These are phyloP conservation scores for Synaphobranchus kaupii DNA, from an alignment of 2,797 vertebrate species.

Conservation along the genomic window DNA sequence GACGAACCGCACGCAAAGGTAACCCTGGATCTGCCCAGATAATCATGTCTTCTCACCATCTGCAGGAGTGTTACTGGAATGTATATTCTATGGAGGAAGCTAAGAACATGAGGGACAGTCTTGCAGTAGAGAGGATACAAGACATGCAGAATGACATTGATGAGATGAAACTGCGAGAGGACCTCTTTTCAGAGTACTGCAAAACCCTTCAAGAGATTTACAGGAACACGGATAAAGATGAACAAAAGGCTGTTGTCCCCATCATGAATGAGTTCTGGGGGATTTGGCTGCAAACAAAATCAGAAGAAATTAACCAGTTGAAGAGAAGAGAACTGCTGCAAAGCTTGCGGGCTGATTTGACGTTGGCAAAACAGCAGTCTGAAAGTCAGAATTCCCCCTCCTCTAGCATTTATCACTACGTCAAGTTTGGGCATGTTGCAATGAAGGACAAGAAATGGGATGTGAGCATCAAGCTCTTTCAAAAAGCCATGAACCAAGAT, in stretches of 20 bases:
- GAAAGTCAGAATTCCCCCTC: slow-evolving; percentile 30
- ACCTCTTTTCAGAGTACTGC: slow-evolving; percentile 45
- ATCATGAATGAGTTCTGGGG: slow-evolving; percentile 59
- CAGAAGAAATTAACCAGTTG: slow-evolving; percentile 32
- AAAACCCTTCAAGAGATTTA: slow-evolving; percentile 35
- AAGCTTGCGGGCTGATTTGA: slow-evolving; percentile 34
- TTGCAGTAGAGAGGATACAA: slow-evolving; percentile 29
- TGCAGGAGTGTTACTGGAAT: not conserved
- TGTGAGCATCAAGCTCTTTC: slow-evolving; percentile 11
- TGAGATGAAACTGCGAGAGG: slow-evolving; percentile 41
- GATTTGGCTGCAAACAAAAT: slow-evolving; percentile 47
- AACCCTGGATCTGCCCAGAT: slow-evolving; percentile 47
- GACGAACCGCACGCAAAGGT: slow-evolving; percentile 51
- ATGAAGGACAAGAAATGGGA: slow-evolving; percentile 20
- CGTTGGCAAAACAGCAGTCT: slow-evolving; percentile 15
- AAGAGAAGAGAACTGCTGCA: slow-evolving; percentile 30
- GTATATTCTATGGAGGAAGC: slow-evolving; percentile 28
- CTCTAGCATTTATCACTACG: slow-evolving; percentile 45
- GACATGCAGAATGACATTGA: slow-evolving; percentile 42
- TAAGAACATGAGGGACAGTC: slow-evolving; percentile 26
- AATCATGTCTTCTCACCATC: slow-evolving; percentile 41
- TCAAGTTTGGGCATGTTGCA: slow-evolving; percentile 42
- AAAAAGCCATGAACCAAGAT: slow-evolving; percentile 36
- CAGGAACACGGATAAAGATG: slow-evolving; percentile 24
- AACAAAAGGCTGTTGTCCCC: slow-evolving; percentile 38